phyloP scores from a whole-genome alignment of 2,797 vertebrate genomes.

The Pelodytes ibericus region DNA sequence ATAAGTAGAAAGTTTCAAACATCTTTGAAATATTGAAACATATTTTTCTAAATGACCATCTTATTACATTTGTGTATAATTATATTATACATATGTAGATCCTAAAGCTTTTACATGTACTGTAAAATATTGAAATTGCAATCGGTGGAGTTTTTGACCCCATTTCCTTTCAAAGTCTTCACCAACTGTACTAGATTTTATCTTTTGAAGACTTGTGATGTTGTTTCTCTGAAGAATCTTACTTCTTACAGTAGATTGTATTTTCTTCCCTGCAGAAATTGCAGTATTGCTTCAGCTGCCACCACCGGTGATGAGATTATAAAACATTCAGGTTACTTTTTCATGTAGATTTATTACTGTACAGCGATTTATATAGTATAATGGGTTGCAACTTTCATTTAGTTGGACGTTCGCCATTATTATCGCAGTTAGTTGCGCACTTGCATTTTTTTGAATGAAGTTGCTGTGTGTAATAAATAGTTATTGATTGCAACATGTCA shows the following conservation, averaged over 20 bases:
- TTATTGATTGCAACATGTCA: conserved; percentile 22
- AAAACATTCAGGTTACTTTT: neutral
- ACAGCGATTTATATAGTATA: neutral
- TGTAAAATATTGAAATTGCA: no score
- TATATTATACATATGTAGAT: no score
- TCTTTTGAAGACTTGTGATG: no score
- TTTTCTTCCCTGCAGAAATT: no score
- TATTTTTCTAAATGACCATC: neutral
- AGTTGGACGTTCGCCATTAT: neutral
- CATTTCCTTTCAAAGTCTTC: no score
- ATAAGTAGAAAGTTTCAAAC: no score
- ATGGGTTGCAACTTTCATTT: neutral
- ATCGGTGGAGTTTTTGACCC: no score
- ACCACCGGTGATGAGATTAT: neutral
- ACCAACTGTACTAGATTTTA: no score
- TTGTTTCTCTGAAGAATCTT: no score
- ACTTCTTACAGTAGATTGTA: no score
- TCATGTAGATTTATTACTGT: neutral
- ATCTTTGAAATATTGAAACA: no score
- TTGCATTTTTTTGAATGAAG: neutral
- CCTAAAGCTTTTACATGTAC: no score
- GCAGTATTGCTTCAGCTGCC: neutral
- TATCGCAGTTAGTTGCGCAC: neutral
- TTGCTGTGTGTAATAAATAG: conserved; percentile 15
- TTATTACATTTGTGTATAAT: neutral